Percentiles rank a stretch among this genome's conserved stretches.
Conservation (phyloP, 2,113 vertebrate genomes). For the Mixornis gularis region DNA sequence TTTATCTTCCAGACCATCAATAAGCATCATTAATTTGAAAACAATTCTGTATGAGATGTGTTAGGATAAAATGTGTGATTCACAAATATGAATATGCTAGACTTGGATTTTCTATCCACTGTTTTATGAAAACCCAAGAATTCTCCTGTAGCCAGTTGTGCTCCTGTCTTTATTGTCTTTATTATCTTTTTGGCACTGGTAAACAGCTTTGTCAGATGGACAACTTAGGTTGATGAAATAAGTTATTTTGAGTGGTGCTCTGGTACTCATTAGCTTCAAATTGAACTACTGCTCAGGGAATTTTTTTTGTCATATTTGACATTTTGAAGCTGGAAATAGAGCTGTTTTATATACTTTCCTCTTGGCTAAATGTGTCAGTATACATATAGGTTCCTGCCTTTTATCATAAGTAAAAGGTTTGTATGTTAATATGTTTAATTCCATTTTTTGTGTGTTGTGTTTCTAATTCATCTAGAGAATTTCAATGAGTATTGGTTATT, state of each 20-base stretch:
- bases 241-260: background rate
- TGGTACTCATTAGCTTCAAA: background rate
- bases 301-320: background rate
- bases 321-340: background rate
- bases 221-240: background rate
- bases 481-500: background rate
- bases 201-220: background rate
- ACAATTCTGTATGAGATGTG: rapidly evolving
- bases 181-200: background rate
- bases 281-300: background rate
- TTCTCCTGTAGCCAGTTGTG: background rate
- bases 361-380: background rate
- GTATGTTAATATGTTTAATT: background rate
- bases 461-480: background rate
- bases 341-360: background rate
- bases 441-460: background rate
- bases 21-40: background rate
- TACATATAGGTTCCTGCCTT: background rate
- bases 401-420: background rate
- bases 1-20: background rate
- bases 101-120: background rate
- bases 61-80: background rate
- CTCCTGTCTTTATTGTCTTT: background rate
- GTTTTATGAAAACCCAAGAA: background rate
- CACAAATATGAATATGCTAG: background rate